Base-by-base conservation (phyloP, 1,140 invertebrate species). In the Doryteuthis pealeii region DNA sequence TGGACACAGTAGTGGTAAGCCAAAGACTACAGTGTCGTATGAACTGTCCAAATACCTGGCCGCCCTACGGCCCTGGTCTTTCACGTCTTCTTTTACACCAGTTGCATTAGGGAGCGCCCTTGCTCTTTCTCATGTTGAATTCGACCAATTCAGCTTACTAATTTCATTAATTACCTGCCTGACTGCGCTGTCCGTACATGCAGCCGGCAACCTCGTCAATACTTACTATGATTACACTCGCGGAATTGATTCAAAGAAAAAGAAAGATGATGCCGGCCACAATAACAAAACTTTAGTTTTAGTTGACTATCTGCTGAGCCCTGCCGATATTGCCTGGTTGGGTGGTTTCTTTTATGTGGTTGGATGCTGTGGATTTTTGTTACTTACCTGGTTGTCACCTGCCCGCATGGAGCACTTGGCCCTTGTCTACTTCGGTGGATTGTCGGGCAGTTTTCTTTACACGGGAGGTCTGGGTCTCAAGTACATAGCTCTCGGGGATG, bases 131-230 rank as follows among this genome's bases (percentile, higher is more conserved):
- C 94, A 94, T 87, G 94, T 96, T 83, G 91, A 80, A 83, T 70
- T 70, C 28, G 91, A 89, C 58, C 90, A 92, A 67, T 96, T 97
- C 83, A 95, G 92, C 82, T 90, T 93, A 86, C 84, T 93, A 58
- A 93, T 93, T 4, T 90, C 96, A 73, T 80, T 96, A 12, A 88
- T 96, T 0, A 96, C 95, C 1, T 88, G 94, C 31, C 91, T 95
- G 66, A 96, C 94, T 1, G 92, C 96, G 10, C 89, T 97, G 70
- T 95, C 93, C 22, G 96, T 98, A 2, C 96, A 98, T 86, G 95
- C 95, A 69, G 96, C 96, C 72, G 96, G 96, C 49, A 98, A 98
- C 88, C 92, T 98, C n/a, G 96, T 98, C 1, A 98, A 98, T 85
- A 98, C 96, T 0, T 98, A 97, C 86, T 97, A 93, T 85, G 96